Conservation (phyloP, 2,113 vertebrate species). For the Osmerus eperlanus region DNA sequence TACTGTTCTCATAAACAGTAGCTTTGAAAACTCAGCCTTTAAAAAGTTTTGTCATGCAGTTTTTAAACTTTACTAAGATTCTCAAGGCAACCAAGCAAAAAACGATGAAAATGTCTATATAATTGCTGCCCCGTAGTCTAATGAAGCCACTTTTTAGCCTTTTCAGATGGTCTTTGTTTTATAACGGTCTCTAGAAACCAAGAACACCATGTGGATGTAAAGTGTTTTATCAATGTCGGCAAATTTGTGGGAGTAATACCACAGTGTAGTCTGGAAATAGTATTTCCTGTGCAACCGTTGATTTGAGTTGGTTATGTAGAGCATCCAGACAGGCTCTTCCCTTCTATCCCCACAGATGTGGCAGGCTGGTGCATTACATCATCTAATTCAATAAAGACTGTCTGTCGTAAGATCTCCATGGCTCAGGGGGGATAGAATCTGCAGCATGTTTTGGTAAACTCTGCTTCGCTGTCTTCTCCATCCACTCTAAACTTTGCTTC, state of each 20-base stretch:
- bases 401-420: neutral
- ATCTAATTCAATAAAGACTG: constrained; percentile 16
- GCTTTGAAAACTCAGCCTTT: too few relatives aligned
- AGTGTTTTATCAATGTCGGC: constrained; percentile 7
- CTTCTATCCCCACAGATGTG: constrained; percentile 17
- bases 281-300: constrained; percentile 10
- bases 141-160: too few relatives aligned
- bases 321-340: constrained; percentile 2
- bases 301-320: constrained; percentile 13
- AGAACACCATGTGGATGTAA: too few relatives aligned
- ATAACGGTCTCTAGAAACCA: too few relatives aligned
- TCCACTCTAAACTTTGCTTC: neutral
- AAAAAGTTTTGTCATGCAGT: too few relatives aligned
- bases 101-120: too few relatives aligned
- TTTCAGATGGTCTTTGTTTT: too few relatives aligned
- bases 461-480: neutral
- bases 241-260: neutral
- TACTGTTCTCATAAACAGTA: too few relatives aligned
- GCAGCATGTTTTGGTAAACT: neutral
- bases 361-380: constrained; percentile 15
- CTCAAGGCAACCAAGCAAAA: too few relatives aligned
- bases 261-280: neutral
- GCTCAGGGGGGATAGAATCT: neutral
- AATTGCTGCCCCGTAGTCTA: too few relatives aligned
- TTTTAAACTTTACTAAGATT: too few relatives aligned